phyloP scores from a whole-genome alignment of 64 coral and sea anemone genomes.

The Montipora sp. region DNA sequence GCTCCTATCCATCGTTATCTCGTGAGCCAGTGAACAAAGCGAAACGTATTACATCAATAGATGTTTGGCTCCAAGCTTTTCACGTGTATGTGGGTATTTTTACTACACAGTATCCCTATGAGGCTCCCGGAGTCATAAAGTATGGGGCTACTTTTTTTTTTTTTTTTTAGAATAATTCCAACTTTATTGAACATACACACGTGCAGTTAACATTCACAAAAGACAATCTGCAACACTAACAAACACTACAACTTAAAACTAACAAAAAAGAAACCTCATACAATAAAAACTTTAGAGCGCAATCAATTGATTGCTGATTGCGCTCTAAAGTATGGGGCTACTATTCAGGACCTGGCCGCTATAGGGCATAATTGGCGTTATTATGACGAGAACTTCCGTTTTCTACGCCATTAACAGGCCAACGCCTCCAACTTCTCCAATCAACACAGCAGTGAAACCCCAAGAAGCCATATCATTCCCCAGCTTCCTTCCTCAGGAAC shows the following conservation, averaged over 20 bases:
- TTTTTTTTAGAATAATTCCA: no score
- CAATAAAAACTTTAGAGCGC: no score
- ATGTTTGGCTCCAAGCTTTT: no score
- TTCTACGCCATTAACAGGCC: conserved; percentile 4
- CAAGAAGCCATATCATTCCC: neutral
- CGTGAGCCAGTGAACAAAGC: no score
- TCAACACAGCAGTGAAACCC: neutral
- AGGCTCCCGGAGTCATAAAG: neutral
- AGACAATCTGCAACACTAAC: no score
- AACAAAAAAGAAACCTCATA: no score
- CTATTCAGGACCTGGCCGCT: conserved; percentile 42
- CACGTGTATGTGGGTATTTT: no score
- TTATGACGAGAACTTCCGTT: conserved; percentile 62
- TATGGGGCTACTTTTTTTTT: conserved; percentile 6
- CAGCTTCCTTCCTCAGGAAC: neutral
- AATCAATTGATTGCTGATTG: neutral
- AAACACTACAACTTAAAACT: no score
- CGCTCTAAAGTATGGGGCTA: neutral
- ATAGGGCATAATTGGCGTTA: conserved; percentile 43
- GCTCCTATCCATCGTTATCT: no score
- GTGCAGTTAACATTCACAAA: no score
- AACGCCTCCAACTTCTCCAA: neutral
- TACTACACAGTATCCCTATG: neutral
- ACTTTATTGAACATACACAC: no score
- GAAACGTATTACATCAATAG: no score